Base-by-base conservation (phyloP, 1,140 invertebrate genomes). In the Hirudo medicinalis region DNA sequence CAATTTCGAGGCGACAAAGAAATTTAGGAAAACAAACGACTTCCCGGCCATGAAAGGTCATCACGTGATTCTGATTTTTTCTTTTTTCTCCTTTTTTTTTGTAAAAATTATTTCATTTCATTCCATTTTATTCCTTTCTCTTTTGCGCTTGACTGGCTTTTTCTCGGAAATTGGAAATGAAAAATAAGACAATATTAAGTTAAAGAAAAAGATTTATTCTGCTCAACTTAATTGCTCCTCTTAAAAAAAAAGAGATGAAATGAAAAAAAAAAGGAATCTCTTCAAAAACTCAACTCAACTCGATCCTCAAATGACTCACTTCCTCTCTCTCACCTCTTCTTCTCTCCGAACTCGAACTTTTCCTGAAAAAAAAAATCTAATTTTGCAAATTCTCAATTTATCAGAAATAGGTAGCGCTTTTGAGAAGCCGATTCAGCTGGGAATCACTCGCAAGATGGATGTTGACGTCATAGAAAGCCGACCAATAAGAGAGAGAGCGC, bases 11-110 rank as follows among this genome's bases (percentile, higher is more conserved):
- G 25, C 25, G 54, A 25, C 25, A 57, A 57, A n/a, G 54, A 57
- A 57, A 57, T 25, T 57, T 57, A 57, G 2, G 54, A 57, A 57
- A 57, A 57, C 54, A 57, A 57, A 57, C 54, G 25, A 57, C 25
- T 25, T 57, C 25, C 25, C 54, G 20, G 5, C 25, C 2, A 57
- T 20, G 20, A 57, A 57, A 57, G 20, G 20, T 57, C 25, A 2
- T 57, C 54, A n/a, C n/a, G 54, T 20, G 54, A n/a, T 57, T 25
- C 9, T 20, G 25, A 57, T 4, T n/a, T 57, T 9, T 57, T 25
- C 5, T 57, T 20, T 57, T 3, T 20, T 25, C 9, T n/a, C 9
- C 2, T 57, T 57, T 57, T 57, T 57, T 57, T 9, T 57, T 57
- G n/a, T n/a, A n/a, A n/a, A 57, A 57, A 57, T n/a, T 57, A 57